Evolutionary conservation across 2,797 vertebrate genomes (phyloP), one percentile per base, ranked within the genome.

Genomic region (Lacerta bilineata): DNA sequence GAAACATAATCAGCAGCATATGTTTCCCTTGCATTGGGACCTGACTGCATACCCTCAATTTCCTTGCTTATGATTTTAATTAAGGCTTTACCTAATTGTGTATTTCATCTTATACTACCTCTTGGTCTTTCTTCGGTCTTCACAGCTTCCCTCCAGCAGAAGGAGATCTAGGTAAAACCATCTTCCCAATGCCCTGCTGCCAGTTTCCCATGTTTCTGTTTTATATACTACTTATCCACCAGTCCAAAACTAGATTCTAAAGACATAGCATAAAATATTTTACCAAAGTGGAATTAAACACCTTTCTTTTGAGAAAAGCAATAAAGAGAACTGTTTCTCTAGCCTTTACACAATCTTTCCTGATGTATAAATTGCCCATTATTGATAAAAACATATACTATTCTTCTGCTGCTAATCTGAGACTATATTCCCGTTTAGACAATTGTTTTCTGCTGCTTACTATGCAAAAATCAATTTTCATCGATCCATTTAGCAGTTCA

Each of bases 391-490:
- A 96, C 72, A 50, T 90, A 78, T 88, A 92, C 90, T 92, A 93
- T 84, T 71, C 83, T 94, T 85, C 92, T 80, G 92, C 39, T 92
- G 94, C 94, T 91, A 95, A 84, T 85, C 43, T 74, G 88, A 89
- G 81, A 90, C 83, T 92, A 91, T 95, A 94, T 75, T 87, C 88
- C 78, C n/a, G 86, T 92, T 95, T 93, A 95, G 88, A 85, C 82
- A 94, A 94, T 93, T 96, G 92, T 93, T 96, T 89, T 72, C 68
- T 92, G 85, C 77, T 81, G 39, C 79, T 95, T 85, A 91, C 85
- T 93, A 89, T 92, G 93, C 93, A 94, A 87, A 93, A 94, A 93
- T 96, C 93, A 93, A 93, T 93, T 91, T 93, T 90, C 86, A 93
- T 93, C 84, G 92, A 95, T 95, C 90, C 82, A 87, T 84, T 79